Evolutionary conservation across 2,113 vertebrate species (phyloP).

Genomic region (Gallinago media): DNA sequence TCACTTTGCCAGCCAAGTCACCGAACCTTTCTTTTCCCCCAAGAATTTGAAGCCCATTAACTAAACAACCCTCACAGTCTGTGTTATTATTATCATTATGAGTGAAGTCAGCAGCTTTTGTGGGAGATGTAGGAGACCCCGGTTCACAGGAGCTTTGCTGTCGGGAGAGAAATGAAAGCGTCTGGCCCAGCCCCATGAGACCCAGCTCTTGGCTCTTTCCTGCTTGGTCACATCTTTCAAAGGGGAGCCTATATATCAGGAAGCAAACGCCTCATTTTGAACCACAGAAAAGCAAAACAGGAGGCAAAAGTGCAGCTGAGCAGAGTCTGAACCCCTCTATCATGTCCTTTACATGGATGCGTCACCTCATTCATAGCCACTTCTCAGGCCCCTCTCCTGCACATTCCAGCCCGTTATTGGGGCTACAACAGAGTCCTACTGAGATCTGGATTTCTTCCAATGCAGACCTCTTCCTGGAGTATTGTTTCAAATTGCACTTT

Average conservation of each 20-base stretch:
- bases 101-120: conserved; percentile 1
- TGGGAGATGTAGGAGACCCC: conserved; percentile 35
- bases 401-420: background rate
- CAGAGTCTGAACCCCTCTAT: fast-evolving
- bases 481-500: background rate
- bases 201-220: background rate
- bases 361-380: background rate
- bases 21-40: background rate
- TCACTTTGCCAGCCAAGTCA: background rate
- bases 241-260: background rate
- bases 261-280: background rate
- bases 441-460: background rate
- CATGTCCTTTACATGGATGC: background rate
- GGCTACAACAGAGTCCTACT: background rate
- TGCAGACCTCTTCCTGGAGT: background rate
- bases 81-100: background rate
- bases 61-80: background rate
- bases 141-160: background rate
- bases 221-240: background rate
- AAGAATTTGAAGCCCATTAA: background rate
- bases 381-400: background rate
- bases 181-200: background rate
- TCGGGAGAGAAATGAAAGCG: background rate
- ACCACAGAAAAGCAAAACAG: background rate
- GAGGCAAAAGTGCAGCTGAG: background rate